A percentile compares a stretch with the other conserved stretches of the same genome.
Evolutionary conservation across 2,888 invertebrate species (phyloP).

Genomic region (Lampropteryx suffumata): DNA sequence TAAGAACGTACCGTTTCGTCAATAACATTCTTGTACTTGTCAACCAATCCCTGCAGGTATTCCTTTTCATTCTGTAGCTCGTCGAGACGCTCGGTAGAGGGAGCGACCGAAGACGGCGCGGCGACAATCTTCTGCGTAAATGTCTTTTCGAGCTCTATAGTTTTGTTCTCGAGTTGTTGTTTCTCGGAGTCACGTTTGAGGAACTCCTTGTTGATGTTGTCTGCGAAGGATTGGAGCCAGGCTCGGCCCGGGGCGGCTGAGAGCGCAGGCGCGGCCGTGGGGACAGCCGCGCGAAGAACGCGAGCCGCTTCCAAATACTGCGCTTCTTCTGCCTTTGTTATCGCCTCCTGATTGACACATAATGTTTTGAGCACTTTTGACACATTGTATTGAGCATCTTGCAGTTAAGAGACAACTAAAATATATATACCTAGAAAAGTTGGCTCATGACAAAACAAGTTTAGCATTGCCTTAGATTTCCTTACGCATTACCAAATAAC

Average conservation of each 20-base stretch:
- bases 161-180: constrained; percentile 33
- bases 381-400: too few relatives aligned
- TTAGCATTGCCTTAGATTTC: too few relatives aligned
- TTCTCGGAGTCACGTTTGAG: constrained; percentile 38
- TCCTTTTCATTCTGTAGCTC: constrained; percentile 84
- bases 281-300: constrained; percentile 59
- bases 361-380: background rate
- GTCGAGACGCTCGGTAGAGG: constrained; percentile 52
- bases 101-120: constrained; percentile 2
- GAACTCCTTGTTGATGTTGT: constrained; percentile 55
- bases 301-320: constrained; percentile 83
- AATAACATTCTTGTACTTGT: constrained; percentile 89
- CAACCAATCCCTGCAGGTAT: constrained; percentile 84
- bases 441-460: too few relatives aligned
- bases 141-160: constrained; percentile 31
- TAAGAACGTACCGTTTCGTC: constrained; percentile 87
- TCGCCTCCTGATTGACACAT: constrained; percentile 54
- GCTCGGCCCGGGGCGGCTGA: constrained; percentile 40
- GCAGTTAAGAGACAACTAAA: too few relatives aligned
- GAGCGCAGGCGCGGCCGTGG: constrained; percentile 59
- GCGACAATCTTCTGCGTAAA: constrained; percentile 17
- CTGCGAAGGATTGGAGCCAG: constrained; percentile 65
- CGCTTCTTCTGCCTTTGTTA: constrained; percentile 81
- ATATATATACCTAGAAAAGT: too few relatives aligned
- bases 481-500: too few relatives aligned